Conservation (phyloP, 30 jellyfish, hydroid and myxozoan genomes). For the Nemopilema nomurai region DNA sequence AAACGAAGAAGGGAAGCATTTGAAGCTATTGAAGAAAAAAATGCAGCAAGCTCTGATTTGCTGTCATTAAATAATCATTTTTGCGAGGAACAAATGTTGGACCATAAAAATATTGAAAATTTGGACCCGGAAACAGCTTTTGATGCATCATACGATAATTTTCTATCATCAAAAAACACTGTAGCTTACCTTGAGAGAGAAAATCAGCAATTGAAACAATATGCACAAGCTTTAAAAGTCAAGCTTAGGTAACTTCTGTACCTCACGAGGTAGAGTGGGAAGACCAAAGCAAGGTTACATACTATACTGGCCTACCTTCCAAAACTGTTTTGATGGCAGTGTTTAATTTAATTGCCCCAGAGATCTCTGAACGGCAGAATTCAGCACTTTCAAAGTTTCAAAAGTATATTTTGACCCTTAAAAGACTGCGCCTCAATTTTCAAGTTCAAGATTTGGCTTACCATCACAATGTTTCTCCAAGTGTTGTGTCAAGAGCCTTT, state of each 20-base stretch:
- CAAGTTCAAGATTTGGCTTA: conserved; percentile 15
- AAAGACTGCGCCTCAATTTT: background rate
- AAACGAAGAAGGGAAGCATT: too few relatives aligned
- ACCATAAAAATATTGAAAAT: background rate
- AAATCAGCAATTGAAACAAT: conserved; percentile 1
- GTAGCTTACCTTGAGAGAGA: conserved; percentile 3
- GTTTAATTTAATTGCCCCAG: conserved; percentile 20
- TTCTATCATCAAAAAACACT: too few relatives aligned
- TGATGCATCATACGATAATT: too few relatives aligned
- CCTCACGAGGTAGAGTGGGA: background rate
- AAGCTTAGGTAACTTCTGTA: background rate
- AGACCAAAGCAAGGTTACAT: background rate
- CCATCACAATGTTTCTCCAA: conserved; percentile 5
- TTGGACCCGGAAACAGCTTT: too few relatives aligned
- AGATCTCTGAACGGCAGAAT: background rate
- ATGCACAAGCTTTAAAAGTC: background rate
- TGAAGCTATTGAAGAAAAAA: too few relatives aligned
- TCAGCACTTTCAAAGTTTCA: conserved; percentile 9
- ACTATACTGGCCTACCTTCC: conserved; percentile 21
- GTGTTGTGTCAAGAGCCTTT: conserved; percentile 14
- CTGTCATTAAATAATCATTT: too few relatives aligned
- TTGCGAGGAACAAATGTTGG: background rate
- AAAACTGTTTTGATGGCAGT: background rate
- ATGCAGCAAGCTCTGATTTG: background rate
- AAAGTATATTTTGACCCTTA: background rate